Conservation (phyloP, 2,797 vertebrate species). For the Sylvilagus floridanus region DNA sequence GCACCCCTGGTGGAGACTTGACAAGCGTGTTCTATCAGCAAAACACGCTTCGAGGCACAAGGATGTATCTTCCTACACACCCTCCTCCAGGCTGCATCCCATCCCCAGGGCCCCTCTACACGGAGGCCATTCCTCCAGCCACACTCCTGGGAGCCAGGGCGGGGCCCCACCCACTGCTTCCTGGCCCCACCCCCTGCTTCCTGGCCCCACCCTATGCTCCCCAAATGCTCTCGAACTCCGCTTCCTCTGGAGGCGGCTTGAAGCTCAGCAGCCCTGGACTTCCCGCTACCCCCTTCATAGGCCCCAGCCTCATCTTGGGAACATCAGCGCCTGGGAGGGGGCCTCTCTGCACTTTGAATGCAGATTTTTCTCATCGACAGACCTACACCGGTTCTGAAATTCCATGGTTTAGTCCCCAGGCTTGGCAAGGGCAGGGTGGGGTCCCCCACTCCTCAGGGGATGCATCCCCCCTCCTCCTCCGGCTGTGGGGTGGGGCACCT, state of each 20-base stretch:
- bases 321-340: too few relatives aligned
- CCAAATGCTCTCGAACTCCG: too few relatives aligned
- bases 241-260: background rate
- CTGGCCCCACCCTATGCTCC: too few relatives aligned
- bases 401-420: background rate
- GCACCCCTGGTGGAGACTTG: accelerated
- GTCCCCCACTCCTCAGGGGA: background rate
- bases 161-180: too few relatives aligned
- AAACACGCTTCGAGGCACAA: background rate
- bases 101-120: background rate
- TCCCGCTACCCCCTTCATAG: background rate
- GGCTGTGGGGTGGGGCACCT: accelerated
- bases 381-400: background rate
- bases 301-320: background rate
- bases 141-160: background rate
- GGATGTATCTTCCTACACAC: background rate
- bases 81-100: background rate
- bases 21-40: background rate
- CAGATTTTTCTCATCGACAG: background rate
- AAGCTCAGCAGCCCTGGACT: background rate
- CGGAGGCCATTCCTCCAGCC: background rate
- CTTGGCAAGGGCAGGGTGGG: too few relatives aligned
- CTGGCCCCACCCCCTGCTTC: too few relatives aligned
- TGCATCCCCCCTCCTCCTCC: accelerated
- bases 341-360: background rate